Base-by-base conservation (phyloP, 2,888 invertebrate species). In the Ichneumon xanthorius region DNA sequence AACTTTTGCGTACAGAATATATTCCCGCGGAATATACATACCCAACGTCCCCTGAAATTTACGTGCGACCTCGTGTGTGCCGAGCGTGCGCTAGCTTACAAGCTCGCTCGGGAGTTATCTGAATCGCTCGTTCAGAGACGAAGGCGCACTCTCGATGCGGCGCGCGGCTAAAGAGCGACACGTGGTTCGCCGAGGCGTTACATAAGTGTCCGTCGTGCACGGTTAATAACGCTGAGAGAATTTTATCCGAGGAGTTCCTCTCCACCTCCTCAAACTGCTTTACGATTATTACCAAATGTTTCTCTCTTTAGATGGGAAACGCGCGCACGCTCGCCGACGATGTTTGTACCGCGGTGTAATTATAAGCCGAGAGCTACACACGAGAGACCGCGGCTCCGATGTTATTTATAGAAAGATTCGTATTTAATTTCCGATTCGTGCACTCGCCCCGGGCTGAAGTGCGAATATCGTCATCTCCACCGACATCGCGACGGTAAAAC, bases 221-320 rank as follows among this genome's bases (percentile, higher is more conserved):
- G 80, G 55, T 84, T 81, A 86, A 86, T 86, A 84, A 77, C 68
- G 80, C 73, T 84, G 16, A 65, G 71, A 53, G 70, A 70, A 55
- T 75, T 72, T 82, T 72, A 80, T 81, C 85, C 79, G 61, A 58
- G 45, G 22, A 67, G 50, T 76, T 85, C 76, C 86, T 80, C 81
- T 72, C 77, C 61, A 71, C 70, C 67, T 81, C 82, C 65, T 72
- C 71, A 26, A 81, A 86, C 80, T 80, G 78, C 84, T 88, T 88
- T 87, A 88, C 82, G 88, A 87, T 87, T 87, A 84, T 87, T 85
- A 68, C 76, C 79, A 73, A 86, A 86, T 80, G 73, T 83, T 50
- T 70, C 67, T 86, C 55, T 71, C 75, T 77, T 53, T 53, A 45
- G 48, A 76, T 63, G 82, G 19, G 22, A 75, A 70, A 16, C 3